These are phyloP conservation scores for Arrhamphus sclerolepis DNA, from an alignment of 2,797 vertebrate genomes.

Conservation along the genomic window DNA sequence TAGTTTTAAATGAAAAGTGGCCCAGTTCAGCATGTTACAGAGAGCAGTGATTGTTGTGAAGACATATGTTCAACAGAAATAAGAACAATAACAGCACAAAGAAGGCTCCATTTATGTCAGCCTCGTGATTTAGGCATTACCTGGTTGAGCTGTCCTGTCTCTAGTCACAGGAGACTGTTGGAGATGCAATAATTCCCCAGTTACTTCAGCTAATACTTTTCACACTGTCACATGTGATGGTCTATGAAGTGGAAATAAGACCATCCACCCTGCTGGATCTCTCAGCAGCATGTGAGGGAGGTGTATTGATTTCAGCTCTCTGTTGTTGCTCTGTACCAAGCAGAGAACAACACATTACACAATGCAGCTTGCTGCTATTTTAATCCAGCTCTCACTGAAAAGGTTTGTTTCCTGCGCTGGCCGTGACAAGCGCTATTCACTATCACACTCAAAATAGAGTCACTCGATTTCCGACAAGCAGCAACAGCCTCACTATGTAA, in stretches of 20 bases:
- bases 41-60: conserved; percentile 23
- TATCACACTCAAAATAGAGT: conserved; percentile 39
- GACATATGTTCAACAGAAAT: conserved; percentile 15
- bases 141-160: conserved; percentile 8
- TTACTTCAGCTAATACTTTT: conserved; percentile 49
- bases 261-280: conserved; percentile 46
- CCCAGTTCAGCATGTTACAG: conserved; percentile 9
- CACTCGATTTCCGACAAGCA: conserved; percentile 26
- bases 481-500: conserved; percentile 35
- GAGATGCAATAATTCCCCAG: conserved; percentile 24
- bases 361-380: conserved; percentile 75
- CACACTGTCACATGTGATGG: conserved; percentile 64
- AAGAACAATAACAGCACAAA: conserved; percentile 10
- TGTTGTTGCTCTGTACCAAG: conserved; percentile 63
- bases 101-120: conserved; percentile 14
- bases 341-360: conserved; percentile 75
- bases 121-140: conserved; percentile 14
- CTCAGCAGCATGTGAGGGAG: conserved; percentile 70
- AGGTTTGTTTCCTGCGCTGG: conserved; percentile 35
- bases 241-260: conserved; percentile 67
- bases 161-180: conserved; percentile 19
- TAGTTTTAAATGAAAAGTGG: conserved; percentile 24
- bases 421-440: conserved; percentile 47
- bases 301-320: conserved; percentile 73
- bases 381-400: conserved; percentile 54